phyloP scores from a whole-genome alignment of 2,113 vertebrate genomes.

The Lepidothrix coronata region DNA sequence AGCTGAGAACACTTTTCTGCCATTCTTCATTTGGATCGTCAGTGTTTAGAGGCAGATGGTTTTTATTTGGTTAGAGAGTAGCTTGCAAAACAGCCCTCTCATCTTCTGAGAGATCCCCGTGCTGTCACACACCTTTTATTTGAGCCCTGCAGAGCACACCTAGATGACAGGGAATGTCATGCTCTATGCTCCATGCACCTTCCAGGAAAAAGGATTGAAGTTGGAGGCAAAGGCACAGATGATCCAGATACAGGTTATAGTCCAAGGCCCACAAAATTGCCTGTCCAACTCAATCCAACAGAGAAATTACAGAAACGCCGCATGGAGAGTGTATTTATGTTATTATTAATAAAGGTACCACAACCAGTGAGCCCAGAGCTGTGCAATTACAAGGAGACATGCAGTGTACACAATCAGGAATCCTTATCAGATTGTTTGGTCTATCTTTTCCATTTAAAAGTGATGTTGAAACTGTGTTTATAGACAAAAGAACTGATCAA shows the following conservation, averaged over 20 bases:
- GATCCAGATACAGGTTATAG: neutral
- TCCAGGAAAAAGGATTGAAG: neutral
- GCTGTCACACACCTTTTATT: neutral
- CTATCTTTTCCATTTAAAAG: slow-evolving; percentile 61
- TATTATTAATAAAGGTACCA: slow-evolving; percentile 46
- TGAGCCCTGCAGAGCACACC: neutral
- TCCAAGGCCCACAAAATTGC: neutral
- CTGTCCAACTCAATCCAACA: neutral
- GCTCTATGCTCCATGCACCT: neutral
- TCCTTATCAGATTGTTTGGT: slow-evolving; percentile 67
- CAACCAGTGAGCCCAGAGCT: neutral
- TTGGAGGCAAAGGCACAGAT: neutral
- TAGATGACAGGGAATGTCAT: neutral
- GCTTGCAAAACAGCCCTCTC: neutral
- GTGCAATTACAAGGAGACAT: slow-evolving; percentile 41
- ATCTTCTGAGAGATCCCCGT: neutral
- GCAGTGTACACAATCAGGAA: slow-evolving; percentile 46
- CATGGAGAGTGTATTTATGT: neutral
- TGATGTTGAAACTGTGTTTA: slow-evolving; percentile 54
- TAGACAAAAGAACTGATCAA: slow-evolving; percentile 41
- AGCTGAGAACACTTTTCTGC: neutral
- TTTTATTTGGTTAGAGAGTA: neutral
- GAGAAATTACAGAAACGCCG: neutral
- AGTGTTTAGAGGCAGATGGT: neutral
- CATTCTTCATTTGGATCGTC: neutral